Conservation (phyloP, 2,888 invertebrate genomes). For the Augiades crinisus region DNA sequence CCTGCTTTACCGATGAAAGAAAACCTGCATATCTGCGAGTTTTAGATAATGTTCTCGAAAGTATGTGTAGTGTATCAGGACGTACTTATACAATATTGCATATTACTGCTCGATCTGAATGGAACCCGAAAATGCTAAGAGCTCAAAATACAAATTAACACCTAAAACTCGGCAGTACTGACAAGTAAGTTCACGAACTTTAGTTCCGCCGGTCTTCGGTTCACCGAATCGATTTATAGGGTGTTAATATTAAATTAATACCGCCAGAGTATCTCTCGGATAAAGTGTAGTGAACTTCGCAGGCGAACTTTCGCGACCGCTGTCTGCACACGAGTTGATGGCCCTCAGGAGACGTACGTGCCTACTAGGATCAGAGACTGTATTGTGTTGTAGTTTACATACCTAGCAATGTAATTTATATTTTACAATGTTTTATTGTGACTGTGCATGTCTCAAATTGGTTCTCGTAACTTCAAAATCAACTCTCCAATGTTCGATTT, state of each 20-base stretch:
- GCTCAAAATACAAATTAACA: background rate
- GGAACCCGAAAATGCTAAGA: too few species aligned
- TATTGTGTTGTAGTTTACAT: too few species aligned
- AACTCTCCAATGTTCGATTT: too few species aligned
- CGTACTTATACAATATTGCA: too few species aligned
- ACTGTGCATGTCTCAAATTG: too few species aligned
- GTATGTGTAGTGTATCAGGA: too few species aligned
- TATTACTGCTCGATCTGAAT: too few species aligned
- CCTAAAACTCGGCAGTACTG: background rate
- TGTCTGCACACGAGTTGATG: constrained; percentile 43
- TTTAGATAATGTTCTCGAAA: too few species aligned
- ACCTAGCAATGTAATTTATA: background rate
- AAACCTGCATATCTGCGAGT: too few species aligned
- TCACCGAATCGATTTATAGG: background rate
- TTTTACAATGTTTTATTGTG: too few species aligned
- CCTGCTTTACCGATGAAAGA: too few species aligned
- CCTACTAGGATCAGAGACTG: constrained; percentile 1
- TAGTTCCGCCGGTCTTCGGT: background rate
- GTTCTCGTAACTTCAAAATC: too few species aligned
- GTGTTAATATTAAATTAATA: background rate
- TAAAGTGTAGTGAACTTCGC: constrained; percentile 8
- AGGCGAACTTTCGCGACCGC: constrained; percentile 47
- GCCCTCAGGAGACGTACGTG: constrained; percentile 38
- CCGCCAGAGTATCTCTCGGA: background rate
- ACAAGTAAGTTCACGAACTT: background rate